A percentile compares a stretch with the other conserved stretches of the same genome.
These are phyloP conservation scores for Haemorhous mexicanus DNA, from an alignment of 2,113 vertebrate species.

Conservation along the genomic window DNA sequence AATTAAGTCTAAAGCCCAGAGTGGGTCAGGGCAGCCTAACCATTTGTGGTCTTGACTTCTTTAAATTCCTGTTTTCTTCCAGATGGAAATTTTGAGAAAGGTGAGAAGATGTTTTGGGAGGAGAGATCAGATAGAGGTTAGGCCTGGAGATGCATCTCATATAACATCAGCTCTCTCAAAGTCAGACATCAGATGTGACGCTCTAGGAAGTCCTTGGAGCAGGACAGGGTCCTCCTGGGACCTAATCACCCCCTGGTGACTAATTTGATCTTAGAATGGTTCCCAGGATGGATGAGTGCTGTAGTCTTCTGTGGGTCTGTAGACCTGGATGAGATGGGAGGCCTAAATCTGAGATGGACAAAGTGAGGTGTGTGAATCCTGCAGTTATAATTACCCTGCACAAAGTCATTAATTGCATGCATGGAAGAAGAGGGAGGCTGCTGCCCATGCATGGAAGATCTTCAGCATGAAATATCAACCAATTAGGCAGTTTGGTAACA, in stretches of 20 bases:
- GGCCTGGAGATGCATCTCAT: not conserved
- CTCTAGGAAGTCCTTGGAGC: not conserved
- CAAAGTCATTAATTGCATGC: not conserved
- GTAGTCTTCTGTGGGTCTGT: not conserved
- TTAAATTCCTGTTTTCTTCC: not conserved
- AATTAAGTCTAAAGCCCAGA: not conserved
- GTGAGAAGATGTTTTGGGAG: not conserved
- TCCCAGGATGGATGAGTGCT: not conserved
- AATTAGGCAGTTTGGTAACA: not conserved
- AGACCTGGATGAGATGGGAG: not conserved
- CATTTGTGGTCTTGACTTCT: not conserved
- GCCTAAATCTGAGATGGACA: not conserved
- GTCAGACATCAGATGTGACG: rapidly evolving
- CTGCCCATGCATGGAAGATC: not conserved
- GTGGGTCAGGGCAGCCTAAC: not conserved
- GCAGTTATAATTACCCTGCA: not conserved
- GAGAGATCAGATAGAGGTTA: not conserved
- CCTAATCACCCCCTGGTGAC: not conserved
- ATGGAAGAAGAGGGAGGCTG: not conserved
- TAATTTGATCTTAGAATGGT: not conserved
- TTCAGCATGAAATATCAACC: not conserved
- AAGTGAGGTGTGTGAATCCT: not conserved
- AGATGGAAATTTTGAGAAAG: not conserved
- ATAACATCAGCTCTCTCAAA: not conserved
- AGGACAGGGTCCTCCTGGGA: not conserved